Base-by-base conservation (phyloP, 35 echinoderm and acorn worm genomes). In the Amphiura filiformis region DNA sequence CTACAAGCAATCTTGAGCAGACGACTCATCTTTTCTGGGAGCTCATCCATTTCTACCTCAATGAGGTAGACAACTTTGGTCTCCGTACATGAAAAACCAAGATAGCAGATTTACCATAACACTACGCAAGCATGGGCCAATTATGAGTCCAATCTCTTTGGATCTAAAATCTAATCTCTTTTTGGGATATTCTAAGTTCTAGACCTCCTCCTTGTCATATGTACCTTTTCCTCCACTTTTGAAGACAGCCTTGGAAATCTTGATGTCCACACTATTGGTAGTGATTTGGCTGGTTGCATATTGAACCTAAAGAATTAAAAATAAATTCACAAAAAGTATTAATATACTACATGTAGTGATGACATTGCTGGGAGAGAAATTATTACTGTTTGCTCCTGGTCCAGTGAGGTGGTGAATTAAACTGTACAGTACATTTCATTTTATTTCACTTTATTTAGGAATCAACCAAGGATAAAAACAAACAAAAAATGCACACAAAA, bases 181-280 rank as follows among this genome's bases (percentile, higher is more conserved):
- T n/a, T n/a, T n/a, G n/a, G n/a, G n/a, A n/a, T n/a, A n/a, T n/a
- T n/a, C n/a, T n/a, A n/a, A n/a, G n/a, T n/a, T n/a, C n/a, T n/a
- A n/a, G n/a, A n/a, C n/a, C n/a, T n/a, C n/a, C n/a, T n/a, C n/a
- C n/a, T n/a, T n/a, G n/a, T n/a, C n/a, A n/a, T n/a, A n/a, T n/a
- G n/a, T 90, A 99, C 96, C 93, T 87, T 94, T 92, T 7, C 90
- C 96, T 36, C 75, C 84, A 20, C 84, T 32, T 56, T 77, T 87
- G 80, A 84, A 94, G n/a, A 57, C 70, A 65, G 90, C 93, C 78
- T 90, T 99, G 12, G 90, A 92, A 70, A 99, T 91, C 20, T 84
- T 80, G 37, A 99, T 99, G 40, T 99, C 96, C 65, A 99, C 86
- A 87, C 80, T 92, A 76, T 99, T 99, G 5, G 92, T 76, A 32